phyloP scores from a whole-genome alignment of 35 echinoderm and acorn worm genomes.

The Eucidaris tribuloides region DNA sequence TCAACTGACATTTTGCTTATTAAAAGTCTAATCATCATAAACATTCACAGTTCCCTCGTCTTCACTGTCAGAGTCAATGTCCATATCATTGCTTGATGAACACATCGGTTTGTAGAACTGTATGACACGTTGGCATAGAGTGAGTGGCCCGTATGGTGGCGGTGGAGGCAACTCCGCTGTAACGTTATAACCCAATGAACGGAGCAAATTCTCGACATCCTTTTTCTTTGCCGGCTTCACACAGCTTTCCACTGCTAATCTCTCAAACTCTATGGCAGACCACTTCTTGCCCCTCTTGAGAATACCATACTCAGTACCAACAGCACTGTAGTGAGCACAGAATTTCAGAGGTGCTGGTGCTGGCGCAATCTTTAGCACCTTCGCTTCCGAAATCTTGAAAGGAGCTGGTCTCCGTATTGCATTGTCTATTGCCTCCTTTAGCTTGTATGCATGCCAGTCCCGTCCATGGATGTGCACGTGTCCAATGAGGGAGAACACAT shows the following conservation, averaged over 20 bases:
- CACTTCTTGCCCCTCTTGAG: neutral
- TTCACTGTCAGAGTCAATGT: neutral
- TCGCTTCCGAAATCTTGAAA: neutral
- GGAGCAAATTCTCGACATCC: neutral
- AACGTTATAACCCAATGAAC: neutral
- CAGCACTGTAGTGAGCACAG: neutral
- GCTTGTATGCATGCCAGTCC: neutral
- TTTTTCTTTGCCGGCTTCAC: neutral
- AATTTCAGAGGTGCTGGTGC: neutral
- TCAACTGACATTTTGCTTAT: too few species aligned
- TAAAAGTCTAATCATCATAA: too few species aligned
- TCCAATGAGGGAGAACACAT: neutral
- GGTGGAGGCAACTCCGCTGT: too few species aligned
- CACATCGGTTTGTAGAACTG: neutral
- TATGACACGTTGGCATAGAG: too few species aligned
- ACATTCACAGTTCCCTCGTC: neutral
- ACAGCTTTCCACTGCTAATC: neutral
- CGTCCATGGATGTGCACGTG: neutral
- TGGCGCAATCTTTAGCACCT: neutral
- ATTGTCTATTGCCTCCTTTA: neutral
- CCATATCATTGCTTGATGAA: neutral
- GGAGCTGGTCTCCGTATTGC: neutral
- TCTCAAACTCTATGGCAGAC: neutral
- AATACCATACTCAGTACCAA: neutral
- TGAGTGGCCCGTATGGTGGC: too few species aligned